Evolutionary conservation across 2,888 invertebrate genomes (phyloP).

Genomic region (Cosmopolites sordidus): DNA sequence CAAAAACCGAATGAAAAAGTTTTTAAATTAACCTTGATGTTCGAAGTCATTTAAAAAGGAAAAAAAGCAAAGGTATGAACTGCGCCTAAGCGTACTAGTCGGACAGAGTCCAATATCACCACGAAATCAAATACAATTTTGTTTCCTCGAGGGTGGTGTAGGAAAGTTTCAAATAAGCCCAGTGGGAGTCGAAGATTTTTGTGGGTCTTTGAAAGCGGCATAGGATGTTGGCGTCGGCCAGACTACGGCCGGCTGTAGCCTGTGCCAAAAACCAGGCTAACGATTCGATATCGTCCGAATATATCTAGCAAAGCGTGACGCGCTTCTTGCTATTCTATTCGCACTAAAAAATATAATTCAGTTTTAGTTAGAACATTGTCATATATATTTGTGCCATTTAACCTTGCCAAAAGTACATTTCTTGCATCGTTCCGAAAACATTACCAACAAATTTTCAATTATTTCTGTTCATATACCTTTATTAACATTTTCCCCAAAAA

Average conservation of each 20-base stretch:
- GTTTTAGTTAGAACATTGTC: too few relatives aligned
- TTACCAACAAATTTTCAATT: too few relatives aligned
- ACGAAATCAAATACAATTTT: constrained; percentile 1
- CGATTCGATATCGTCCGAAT: background rate
- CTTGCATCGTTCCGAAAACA: too few relatives aligned
- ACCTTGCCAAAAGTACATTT: too few relatives aligned
- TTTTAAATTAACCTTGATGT: too few relatives aligned
- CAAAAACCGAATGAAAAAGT: too few relatives aligned
- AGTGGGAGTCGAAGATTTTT: constrained; percentile 7
- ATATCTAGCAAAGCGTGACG: background rate
- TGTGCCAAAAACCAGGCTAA: constrained; percentile 16
- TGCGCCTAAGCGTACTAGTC: background rate
- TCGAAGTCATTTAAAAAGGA: too few relatives aligned
- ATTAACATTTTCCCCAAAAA: too few relatives aligned
- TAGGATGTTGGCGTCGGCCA: constrained; percentile 17
- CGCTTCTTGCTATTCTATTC: background rate
- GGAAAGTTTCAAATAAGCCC: constrained; percentile 2
- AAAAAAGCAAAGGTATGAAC: background rate
- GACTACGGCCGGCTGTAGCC: constrained; percentile 11
- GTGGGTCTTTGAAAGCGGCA: constrained; percentile 12
- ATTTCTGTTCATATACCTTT: too few relatives aligned
- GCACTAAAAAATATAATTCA: too few relatives aligned
- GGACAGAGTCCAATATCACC: background rate
- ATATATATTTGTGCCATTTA: too few relatives aligned
- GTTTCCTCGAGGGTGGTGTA: constrained; percentile 1